These are phyloP conservation scores for Drosophila parabipectinata DNA, from an alignment of 1,140 invertebrate species.

Conservation along the genomic window DNA sequence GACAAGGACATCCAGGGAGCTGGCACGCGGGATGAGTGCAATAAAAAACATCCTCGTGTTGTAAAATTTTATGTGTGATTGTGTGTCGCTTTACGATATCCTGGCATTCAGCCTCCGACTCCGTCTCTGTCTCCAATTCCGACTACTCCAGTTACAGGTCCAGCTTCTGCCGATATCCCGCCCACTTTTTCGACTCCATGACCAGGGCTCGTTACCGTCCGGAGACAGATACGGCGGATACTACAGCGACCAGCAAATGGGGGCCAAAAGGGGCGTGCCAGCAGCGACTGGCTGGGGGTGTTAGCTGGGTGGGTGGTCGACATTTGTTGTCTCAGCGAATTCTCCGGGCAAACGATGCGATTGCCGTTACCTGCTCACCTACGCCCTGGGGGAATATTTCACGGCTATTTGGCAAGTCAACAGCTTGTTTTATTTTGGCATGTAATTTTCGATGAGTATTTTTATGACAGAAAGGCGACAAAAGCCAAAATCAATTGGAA, in stretches of 20 bases:
- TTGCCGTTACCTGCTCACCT: slow-evolving; percentile 81
- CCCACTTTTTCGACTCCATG: slow-evolving; percentile 17
- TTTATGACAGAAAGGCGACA: slow-evolving; percentile 69
- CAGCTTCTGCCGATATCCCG: slow-evolving; percentile 12
- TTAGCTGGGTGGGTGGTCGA: slow-evolving; percentile 15
- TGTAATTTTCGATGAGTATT: slow-evolving; percentile 80
- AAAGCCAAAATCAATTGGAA: slow-evolving; percentile 76
- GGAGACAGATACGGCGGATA: slow-evolving; percentile 34
- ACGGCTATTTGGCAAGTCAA: slow-evolving; percentile 82
- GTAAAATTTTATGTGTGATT: slow-evolving; percentile 83
- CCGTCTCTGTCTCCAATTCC: slow-evolving; percentile 2
- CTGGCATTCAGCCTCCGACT: slow-evolving; percentile 44
- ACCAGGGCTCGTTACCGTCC: slow-evolving; percentile 67
- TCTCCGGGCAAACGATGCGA: slow-evolving; percentile 64
- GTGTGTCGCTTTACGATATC: slow-evolving; percentile 82
- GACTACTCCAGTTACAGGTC: neutral
- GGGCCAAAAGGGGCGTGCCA: slow-evolving; percentile 38
- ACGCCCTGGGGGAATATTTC: slow-evolving; percentile 79
- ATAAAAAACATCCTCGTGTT: slow-evolving; percentile 82
- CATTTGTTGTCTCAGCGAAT: slow-evolving; percentile 81
- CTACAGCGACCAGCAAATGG: slow-evolving; percentile 34
- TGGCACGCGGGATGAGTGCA: slow-evolving; percentile 45
- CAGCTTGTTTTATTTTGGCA: slow-evolving; percentile 78
- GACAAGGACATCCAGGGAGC: slow-evolving; percentile 2
- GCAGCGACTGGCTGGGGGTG: slow-evolving; percentile 10